phyloP scores from a whole-genome alignment of 1,140 invertebrate genomes.

The Eciton burchellii region DNA sequence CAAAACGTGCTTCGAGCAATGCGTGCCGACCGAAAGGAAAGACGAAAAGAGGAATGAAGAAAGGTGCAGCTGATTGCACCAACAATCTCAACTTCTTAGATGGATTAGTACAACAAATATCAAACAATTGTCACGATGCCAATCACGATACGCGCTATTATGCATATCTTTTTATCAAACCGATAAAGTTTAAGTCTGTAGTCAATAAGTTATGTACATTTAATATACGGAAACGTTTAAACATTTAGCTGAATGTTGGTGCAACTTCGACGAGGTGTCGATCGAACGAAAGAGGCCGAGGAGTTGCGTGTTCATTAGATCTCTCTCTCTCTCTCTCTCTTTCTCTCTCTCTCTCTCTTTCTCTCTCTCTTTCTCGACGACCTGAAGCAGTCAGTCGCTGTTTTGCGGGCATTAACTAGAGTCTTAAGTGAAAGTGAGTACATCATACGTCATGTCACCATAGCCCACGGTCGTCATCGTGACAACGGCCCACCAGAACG shows the following conservation, averaged over 20 bases:
- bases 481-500: slow-evolving; percentile 96
- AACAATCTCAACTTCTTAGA: slow-evolving; percentile 1
- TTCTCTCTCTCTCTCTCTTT: neutral
- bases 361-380: slow-evolving; percentile 6
- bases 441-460: slow-evolving; percentile 99
- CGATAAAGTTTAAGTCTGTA: neutral
- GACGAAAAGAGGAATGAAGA: neutral
- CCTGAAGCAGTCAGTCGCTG: slow-evolving; percentile 25
- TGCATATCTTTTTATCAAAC: neutral
- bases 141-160: neutral
- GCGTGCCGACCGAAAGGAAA: slow-evolving; percentile 30
- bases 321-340: neutral
- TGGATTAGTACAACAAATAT: neutral
- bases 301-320: slow-evolving; percentile 57
- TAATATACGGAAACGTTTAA: neutral
- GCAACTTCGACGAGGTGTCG: slow-evolving; percentile 14
- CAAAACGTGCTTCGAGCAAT: slow-evolving; percentile 41
- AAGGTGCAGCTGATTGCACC: slow-evolving; percentile 17
- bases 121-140: neutral
- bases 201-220: neutral
- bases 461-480: slow-evolving; percentile 98
- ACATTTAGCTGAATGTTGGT: slow-evolving; percentile 1
- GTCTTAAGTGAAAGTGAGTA: slow-evolving; percentile 89
- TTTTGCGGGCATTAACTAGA: slow-evolving; percentile 86
- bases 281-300: slow-evolving; percentile 46